Base-by-base conservation (phyloP, 2,888 invertebrate genomes). In the Orthonychiurus folsomi region DNA sequence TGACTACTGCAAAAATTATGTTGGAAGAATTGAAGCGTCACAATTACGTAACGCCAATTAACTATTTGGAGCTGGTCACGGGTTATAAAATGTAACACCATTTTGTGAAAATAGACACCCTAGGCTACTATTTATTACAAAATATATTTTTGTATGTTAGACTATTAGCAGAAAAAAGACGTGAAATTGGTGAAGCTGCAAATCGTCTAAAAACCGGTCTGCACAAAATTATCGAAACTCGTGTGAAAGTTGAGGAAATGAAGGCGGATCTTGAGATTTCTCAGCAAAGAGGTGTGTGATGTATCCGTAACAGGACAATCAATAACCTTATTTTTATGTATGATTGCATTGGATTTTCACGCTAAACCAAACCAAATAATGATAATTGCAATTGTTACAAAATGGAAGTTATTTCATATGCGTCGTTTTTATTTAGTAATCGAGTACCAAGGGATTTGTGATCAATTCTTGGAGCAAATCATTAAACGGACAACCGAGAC, bases 1-100 rank as follows among this genome's bases (percentile, higher is more conserved):
- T 0, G 81, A 83, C 66, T 85, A 82, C 76, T 89, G 88, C 0
- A 78, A 78, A n/a, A 24, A 79, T 80, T 74, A 92, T 93, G 92
- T 81, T 84, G 71, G 74, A 78, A 9, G 89, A 92, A 79, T 84
- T 89, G 81, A 84, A 87, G 63, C 79, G 93, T 15, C 84, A 86
- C 74, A 91, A 88, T 78, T 92, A 93, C 76, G 91, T 93, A 54
- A 93, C 93, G 0, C 90, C 92, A 0, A 88, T 88, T 26, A 92
- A 91, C 78, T 93, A 89, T 74, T 79, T 93, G 62, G 89, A 92
- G 75, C 81, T 93, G 18, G 90, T 93, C 1, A 80, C 85, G 1
- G 89, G 90, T 9, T 93, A 90, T 75, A 89, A 89, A 76, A 82
- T 82, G 88, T 89, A 76, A 79, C 23, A 20, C 58, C 26, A 20